Percentiles rank a stretch among this genome's conserved stretches.
These are phyloP conservation scores for Tretioscincus oriximinensis DNA, from an alignment of 2,113 vertebrate genomes.

Conservation along the genomic window DNA sequence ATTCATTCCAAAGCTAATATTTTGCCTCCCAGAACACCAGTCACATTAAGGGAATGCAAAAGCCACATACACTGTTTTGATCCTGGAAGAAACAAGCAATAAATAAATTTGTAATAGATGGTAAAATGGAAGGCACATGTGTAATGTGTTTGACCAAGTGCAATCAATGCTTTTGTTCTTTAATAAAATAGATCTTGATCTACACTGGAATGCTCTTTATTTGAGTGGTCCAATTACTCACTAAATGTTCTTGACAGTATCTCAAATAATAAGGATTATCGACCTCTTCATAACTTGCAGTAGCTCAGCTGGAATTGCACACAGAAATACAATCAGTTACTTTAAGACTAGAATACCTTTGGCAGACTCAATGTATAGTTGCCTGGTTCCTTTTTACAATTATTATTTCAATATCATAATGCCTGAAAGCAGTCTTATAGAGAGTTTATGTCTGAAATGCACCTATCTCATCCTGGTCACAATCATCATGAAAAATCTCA, in stretches of 20 bases:
- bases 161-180: background rate
- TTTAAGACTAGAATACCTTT: background rate
- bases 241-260: background rate
- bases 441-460: background rate
- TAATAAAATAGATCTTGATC: background rate
- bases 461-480: background rate
- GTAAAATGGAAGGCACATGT: background rate
- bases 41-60: background rate
- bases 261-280: background rate
- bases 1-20: too few relatives aligned
- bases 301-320: background rate
- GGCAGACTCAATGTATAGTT: background rate
- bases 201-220: background rate
- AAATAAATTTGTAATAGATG: background rate
- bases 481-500: background rate
- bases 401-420: background rate
- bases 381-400: background rate
- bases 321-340: background rate
- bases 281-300: background rate
- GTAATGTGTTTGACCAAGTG: background rate
- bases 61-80: background rate
- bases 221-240: background rate
- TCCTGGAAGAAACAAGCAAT: background rate
- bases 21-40: too few relatives aligned
- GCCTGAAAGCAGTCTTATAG: background rate